A percentile compares a stretch with the other conserved stretches of the same genome.
These are phyloP conservation scores for Troides aeacus DNA, from an alignment of 2,888 invertebrate genomes.

Conservation along the genomic window DNA sequence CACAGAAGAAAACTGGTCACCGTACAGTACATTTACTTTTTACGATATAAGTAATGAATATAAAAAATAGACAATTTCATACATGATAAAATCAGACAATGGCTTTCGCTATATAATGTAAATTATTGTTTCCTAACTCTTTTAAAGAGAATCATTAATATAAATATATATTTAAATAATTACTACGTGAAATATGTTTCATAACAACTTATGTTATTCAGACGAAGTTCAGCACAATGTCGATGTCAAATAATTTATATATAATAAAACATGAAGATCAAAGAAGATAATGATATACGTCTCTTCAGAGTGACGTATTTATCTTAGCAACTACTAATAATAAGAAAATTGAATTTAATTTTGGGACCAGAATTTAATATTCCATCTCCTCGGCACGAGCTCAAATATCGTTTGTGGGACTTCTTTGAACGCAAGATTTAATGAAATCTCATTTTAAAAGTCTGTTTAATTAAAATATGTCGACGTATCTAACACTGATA, in stretches of 20 bases:
- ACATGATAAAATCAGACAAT: no score
- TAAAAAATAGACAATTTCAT: no score
- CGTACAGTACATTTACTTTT: no score
- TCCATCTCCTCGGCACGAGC: slow-evolving; percentile 12
- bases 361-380: slow-evolving; percentile 26
- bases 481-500: background rate
- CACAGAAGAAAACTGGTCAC: no score
- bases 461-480: slow-evolving; percentile 18
- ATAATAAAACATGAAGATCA: slow-evolving; percentile 18
- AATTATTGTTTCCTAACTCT: no score
- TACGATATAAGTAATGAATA: no score
- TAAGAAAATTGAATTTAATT: slow-evolving; percentile 24
- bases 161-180: no score
- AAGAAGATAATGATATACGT: slow-evolving; percentile 17
- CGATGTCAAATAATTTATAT: slow-evolving; percentile 3
- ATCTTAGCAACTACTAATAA: slow-evolving; percentile 27
- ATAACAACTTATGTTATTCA: background rate
- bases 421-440: slow-evolving; percentile 19
- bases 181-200: background rate
- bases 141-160: no score
- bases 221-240: background rate
- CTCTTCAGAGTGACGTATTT: slow-evolving; percentile 11
- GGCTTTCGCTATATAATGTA: no score
- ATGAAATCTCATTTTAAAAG: slow-evolving; percentile 18
- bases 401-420: slow-evolving; percentile 24